Evolutionary conservation across 1,140 invertebrate species (phyloP).

Genomic region (Drosophila ambigua): DNA sequence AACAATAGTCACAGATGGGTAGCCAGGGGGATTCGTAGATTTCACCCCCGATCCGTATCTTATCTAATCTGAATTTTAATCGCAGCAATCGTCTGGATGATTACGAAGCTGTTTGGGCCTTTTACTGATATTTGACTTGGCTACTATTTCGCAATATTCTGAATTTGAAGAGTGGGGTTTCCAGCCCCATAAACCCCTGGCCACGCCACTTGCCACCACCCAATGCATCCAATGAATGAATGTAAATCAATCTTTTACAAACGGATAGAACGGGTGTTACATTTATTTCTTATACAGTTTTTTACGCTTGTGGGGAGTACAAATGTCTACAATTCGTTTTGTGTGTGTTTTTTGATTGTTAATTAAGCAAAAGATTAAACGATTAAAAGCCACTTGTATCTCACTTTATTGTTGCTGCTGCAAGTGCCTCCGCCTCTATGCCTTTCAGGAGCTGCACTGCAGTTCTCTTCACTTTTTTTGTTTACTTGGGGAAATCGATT

Average conservation of each 20-base stretch:
- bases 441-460: conserved; percentile 18
- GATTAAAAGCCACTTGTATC: conserved; percentile 70
- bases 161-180: background rate
- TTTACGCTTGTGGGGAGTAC: conserved; percentile 13
- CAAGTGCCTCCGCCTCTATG: background rate
- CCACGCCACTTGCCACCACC: background rate
- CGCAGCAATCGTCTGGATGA: conserved; percentile 28
- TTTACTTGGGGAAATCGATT: background rate
- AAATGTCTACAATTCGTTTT: conserved; percentile 51
- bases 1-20: too few relatives aligned
- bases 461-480: background rate
- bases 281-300: conserved; percentile 48
- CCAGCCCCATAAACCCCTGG: background rate
- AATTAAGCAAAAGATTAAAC: conserved; percentile 63
- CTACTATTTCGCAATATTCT: conserved; percentile 23
- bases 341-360: conserved; percentile 37
- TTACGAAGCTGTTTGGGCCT: background rate
- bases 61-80: conserved; percentile 57
- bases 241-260: conserved; percentile 7
- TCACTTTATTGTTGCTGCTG: conserved; percentile 45
- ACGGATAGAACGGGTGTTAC: conserved; percentile 26
- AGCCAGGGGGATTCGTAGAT: background rate
- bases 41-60: conserved; percentile 33
- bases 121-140: conserved; percentile 39
- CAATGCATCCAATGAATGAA: background rate